Base-by-base conservation (phyloP, 2,888 invertebrate genomes). In the Temnothorax ravouxi region DNA sequence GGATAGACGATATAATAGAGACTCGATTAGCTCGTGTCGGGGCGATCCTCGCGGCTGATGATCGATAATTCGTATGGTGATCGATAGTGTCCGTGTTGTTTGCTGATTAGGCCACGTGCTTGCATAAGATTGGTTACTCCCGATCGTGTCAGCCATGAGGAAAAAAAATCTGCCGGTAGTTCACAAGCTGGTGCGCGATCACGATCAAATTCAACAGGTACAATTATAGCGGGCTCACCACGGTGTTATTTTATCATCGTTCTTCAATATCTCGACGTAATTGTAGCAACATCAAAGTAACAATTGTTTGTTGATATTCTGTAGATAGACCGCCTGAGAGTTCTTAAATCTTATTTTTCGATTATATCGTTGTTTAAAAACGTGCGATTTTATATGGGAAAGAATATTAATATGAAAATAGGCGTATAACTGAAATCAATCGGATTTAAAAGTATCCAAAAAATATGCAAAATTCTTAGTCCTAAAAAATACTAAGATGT, bases 161-260 rank as follows among this genome's bases (percentile, higher is more conserved):
- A 94, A 94, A 88, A 95, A 95, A 90, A 95, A 94, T 76, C 91
- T 93, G 15, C 91, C 93, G 82, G 94, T 95, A 74, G 84, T 94
- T 83, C 95, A 94, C 86, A 95, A 95, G 81, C 93, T 94, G 88
- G 90, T 92, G 87, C 92, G 90, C 90, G 91, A 93, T 67, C 91
- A 90, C 84, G 87, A 64, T 79, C 90, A 89, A 77, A 71, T 86
- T 79, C 91, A 90, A 79, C 93, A 93, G 93, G 93, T 93, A 92
- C 76, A 44, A 61, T 77, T 67, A 77, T 41, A 41, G 34, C 21
- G 25, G n/a, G 18, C 29, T 29, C 2, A 41, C 52, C 44, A 8
- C 50, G n/a, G 1, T 25, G n/a, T 25, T 72, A 56, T 38, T 74
- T 29, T 47, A n/a, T 3, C 25, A 29, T 66, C 41, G 9, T 4